Percentiles rank a stretch among this genome's conserved stretches.
These are phyloP conservation scores for Herpailurus yagouaroundi DNA, from an alignment of 2,113 vertebrate species.

Conservation along the genomic window DNA sequence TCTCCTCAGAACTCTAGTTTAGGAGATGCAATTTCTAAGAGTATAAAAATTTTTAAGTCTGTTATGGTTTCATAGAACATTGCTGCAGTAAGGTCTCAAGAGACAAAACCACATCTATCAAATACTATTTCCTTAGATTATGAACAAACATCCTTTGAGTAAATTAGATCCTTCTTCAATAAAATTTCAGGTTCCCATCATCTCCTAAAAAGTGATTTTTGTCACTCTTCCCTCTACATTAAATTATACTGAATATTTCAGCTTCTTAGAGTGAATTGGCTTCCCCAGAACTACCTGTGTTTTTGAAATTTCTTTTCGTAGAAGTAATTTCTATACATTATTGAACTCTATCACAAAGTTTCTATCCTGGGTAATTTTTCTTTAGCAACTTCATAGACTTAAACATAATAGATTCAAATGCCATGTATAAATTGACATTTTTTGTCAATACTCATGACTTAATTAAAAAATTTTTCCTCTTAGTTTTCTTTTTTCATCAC, in stretches of 20 bases:
- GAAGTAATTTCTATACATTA: slow-evolving; percentile 52
- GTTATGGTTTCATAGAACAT: not conserved
- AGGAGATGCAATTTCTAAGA: not conserved
- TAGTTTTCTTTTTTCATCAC: not conserved
- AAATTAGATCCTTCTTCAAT: slow-evolving; percentile 37
- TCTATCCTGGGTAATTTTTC: slow-evolving; percentile 24
- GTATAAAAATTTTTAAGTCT: slow-evolving; percentile 20
- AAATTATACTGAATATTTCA: slow-evolving; percentile 43
- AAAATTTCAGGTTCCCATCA: slow-evolving; percentile 4
- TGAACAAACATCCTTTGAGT: slow-evolving; percentile 29
- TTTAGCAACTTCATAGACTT: not conserved
- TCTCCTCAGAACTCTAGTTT: not conserved
- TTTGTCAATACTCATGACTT: not conserved
- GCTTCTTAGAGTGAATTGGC: slow-evolving; percentile 44
- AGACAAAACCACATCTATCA: not conserved
- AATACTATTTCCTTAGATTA: not conserved
- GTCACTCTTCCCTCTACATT: not conserved
- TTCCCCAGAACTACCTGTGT: slow-evolving; percentile 42
- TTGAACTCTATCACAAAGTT: not conserved
- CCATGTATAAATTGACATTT: not conserved
- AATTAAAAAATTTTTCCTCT: not conserved
- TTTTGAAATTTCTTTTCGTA: slow-evolving; percentile 63
- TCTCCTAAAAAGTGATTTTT: slow-evolving; percentile 54
- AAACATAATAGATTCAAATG: not conserved
- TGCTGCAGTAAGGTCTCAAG: not conserved